Evolutionary conservation across 2,797 vertebrate genomes (phyloP).

Genomic region (Gadopsis bispinosus): DNA sequence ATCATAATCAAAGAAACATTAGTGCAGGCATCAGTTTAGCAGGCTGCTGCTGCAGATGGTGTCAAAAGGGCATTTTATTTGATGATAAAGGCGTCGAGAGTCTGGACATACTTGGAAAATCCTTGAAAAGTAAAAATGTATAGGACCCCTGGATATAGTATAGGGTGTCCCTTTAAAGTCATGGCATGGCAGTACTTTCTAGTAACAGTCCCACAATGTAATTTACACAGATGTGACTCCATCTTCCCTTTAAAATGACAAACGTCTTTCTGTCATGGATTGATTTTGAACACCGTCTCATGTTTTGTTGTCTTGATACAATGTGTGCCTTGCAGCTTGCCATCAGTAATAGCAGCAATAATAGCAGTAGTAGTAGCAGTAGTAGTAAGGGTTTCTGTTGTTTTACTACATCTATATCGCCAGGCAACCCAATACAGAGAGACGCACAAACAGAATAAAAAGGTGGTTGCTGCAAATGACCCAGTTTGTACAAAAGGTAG

Average conservation of each 20-base stretch:
- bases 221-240: not conserved
- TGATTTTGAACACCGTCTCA: not conserved
- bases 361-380: no score
- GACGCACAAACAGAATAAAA: not conserved
- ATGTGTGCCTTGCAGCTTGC: not conserved
- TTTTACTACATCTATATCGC: not conserved
- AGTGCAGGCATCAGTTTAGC: not conserved
- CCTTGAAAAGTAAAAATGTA: no score
- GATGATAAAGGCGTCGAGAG: no score
- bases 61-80: not conserved
- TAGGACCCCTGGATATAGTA: no score
- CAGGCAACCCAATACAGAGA: not conserved
- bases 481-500: conserved; percentile 13
- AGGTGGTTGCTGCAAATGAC: conserved; percentile 18
- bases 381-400: not conserved
- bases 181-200: not conserved
- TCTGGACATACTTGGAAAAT: no score
- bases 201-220: not conserved
- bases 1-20: conserved; percentile 1
- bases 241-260: no score
- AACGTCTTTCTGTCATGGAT: no score
- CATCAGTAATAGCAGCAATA: not conserved
- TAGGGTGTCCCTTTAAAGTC: no score
- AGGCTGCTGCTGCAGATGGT: not conserved
- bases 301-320: not conserved